Evolutionary conservation across 2,113 vertebrate genomes (phyloP).

Genomic region (Pygathrix nemaeus): DNA sequence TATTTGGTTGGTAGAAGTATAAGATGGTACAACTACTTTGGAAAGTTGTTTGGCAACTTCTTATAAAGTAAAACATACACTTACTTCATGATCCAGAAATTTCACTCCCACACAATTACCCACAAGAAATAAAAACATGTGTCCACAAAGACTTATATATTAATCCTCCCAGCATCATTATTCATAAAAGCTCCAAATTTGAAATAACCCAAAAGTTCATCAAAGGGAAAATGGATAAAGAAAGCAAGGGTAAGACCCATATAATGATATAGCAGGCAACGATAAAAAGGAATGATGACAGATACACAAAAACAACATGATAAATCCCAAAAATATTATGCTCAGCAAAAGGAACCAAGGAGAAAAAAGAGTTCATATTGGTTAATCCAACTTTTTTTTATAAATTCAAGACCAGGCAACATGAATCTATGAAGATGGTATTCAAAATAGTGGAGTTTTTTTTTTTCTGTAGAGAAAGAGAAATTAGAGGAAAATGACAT

Average conservation of each 20-base stretch:
- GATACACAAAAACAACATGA: background rate
- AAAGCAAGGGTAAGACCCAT: background rate
- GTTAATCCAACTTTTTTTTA: background rate
- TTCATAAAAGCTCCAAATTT: background rate
- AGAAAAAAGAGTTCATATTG: background rate
- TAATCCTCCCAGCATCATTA: background rate
- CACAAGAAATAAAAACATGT: background rate
- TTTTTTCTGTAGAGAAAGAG: background rate
- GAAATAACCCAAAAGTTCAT: background rate
- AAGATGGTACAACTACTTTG: background rate
- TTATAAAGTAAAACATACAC: background rate
- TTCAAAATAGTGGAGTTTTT: background rate
- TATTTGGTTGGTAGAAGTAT: background rate
- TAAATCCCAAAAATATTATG: background rate
- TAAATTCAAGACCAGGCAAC: background rate
- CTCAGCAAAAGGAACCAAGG: background rate
- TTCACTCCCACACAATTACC: background rate
- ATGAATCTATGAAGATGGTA: background rate
- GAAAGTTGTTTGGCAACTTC: background rate
- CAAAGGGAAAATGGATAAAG: background rate
- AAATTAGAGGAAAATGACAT: background rate
- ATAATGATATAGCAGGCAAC: fast-evolving
- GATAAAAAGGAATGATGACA: background rate
- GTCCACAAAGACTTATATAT: background rate
- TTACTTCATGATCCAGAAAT: background rate